A percentile compares a stretch with the other conserved stretches of the same genome.
These are phyloP conservation scores for Scaptomyza polygonia DNA, from an alignment of 2,888 invertebrate species.

Conservation along the genomic window DNA sequence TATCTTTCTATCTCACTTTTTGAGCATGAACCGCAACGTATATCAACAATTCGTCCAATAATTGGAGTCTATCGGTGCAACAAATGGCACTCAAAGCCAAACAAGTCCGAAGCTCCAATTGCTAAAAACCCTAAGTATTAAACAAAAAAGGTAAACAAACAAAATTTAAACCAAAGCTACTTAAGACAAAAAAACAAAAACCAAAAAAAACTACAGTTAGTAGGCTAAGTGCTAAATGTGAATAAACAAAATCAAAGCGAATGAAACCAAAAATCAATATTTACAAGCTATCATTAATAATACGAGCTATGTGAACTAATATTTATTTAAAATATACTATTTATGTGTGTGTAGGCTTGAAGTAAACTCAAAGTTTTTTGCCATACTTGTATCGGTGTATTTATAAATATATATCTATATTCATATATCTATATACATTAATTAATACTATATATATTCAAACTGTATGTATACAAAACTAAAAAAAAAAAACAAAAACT, in stretches of 20 bases:
- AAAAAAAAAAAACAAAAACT: conserved; percentile 32
- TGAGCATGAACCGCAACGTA: conserved; percentile 82
- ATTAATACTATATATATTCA: conserved; percentile 30
- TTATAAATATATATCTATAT: conserved; percentile 53
- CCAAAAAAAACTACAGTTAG: conserved; percentile 25
- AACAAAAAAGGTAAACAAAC: conserved; percentile 59
- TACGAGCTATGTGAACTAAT: conserved; percentile 30
- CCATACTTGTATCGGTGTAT: conserved; percentile 63
- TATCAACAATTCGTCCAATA: conserved; percentile 84
- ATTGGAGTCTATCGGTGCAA: conserved; percentile 81
- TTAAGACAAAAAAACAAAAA: conserved; percentile 44
- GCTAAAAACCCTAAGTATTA: conserved; percentile 74
- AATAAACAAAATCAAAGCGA: conserved; percentile 35
- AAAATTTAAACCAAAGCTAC: conserved; percentile 53
- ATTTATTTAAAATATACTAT: conserved; percentile 39
- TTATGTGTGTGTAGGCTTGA: conserved; percentile 72
- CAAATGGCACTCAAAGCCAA: conserved; percentile 56
- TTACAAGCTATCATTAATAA: conserved; percentile 60
- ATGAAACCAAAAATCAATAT: conserved; percentile 41
- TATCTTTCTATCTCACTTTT: conserved; percentile 42
- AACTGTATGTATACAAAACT: conserved; percentile 39
- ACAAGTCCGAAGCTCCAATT: conserved; percentile 68
- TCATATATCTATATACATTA: conserved; percentile 30
- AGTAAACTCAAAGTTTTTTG: conserved; percentile 63
- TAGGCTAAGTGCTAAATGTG: conserved; percentile 49